Conservation (phyloP, 1,140 invertebrate genomes). For the Conopomorpha cramerella region DNA sequence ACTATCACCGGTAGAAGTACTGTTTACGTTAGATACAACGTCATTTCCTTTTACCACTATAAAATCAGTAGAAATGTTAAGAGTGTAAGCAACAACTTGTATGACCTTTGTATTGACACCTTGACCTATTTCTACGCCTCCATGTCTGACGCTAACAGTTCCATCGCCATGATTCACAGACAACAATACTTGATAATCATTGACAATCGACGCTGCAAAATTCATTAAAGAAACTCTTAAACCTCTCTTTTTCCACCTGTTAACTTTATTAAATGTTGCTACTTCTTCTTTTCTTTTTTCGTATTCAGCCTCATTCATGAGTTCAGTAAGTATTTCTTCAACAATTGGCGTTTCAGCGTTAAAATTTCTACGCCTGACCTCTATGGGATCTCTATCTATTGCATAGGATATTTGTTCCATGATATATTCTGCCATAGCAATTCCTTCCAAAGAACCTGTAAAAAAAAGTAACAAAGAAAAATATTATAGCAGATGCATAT, state of each 20-base stretch:
- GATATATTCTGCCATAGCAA: conserved; percentile 75
- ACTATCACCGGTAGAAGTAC: conserved; percentile 67
- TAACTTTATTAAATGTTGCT: conserved; percentile 66
- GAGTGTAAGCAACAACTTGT: conserved; percentile 73
- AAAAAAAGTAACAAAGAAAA: conserved; percentile 7
- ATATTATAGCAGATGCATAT: not conserved
- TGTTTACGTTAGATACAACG: conserved; percentile 65
- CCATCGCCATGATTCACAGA: conserved; percentile 78
- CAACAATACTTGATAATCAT: conserved; percentile 66
- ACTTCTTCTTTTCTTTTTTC: conserved; percentile 61
- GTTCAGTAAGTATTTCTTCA: conserved; percentile 61
- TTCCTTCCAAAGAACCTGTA: conserved; percentile 67
- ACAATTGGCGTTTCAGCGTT: conserved; percentile 41
- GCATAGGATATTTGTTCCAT: conserved; percentile 81
- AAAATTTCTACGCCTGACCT: conserved; percentile 70
- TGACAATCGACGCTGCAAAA: conserved; percentile 61
- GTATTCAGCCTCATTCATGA: conserved; percentile 66
- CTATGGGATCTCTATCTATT: conserved; percentile 69
- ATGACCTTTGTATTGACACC: conserved; percentile 78
- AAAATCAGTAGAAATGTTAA: conserved; percentile 70
- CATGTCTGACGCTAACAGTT: conserved; percentile 74
- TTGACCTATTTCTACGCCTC: conserved; percentile 85
- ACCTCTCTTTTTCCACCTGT: conserved; percentile 79
- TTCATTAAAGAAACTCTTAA: conserved; percentile 67
- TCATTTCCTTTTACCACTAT: conserved; percentile 70